Percentiles rank a stretch among this genome's conserved stretches.
These are phyloP conservation scores for Antennarius striatus DNA, from an alignment of 2,113 vertebrate species.

Conservation along the genomic window DNA sequence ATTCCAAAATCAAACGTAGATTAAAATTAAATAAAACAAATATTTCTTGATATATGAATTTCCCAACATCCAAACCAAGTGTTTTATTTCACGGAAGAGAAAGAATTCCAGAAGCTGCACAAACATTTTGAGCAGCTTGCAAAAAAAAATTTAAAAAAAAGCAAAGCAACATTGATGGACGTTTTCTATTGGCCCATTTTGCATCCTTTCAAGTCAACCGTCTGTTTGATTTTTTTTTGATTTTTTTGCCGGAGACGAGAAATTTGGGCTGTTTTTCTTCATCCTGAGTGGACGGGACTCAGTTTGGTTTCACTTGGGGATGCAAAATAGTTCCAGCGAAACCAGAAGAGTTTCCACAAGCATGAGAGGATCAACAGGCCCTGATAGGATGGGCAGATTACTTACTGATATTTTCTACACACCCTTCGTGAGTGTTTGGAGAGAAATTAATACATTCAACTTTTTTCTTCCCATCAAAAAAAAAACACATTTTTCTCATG, in stretches of 20 bases:
- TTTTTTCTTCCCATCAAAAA: slow-evolving; percentile 60
- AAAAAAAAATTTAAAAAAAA: slow-evolving; percentile 22
- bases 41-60: slow-evolving; percentile 40
- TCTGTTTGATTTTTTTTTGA: background rate
- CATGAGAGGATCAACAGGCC: slow-evolving; percentile 39
- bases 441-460: slow-evolving; percentile 83
- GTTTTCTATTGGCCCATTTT: slow-evolving; percentile 55
- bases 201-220: slow-evolving; percentile 46
- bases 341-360: slow-evolving; percentile 40
- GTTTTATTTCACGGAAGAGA: slow-evolving; percentile 21
- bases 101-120: slow-evolving; percentile 27
- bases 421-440: slow-evolving; percentile 87
- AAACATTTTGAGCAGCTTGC: slow-evolving; percentile 41
- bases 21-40: slow-evolving; percentile 28
- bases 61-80: slow-evolving; percentile 23
- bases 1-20: slow-evolving; percentile 52
- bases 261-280: slow-evolving; percentile 2
- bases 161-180: slow-evolving; percentile 44
- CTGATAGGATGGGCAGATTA: slow-evolving; percentile 65
- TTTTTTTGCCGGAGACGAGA: background rate
- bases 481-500: slow-evolving; percentile 8
- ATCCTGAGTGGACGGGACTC: background rate
- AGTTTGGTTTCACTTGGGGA: slow-evolving; percentile 34
- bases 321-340: slow-evolving; percentile 61
- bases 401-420: slow-evolving; percentile 91